phyloP scores from a whole-genome alignment of 1,140 invertebrate species.

The Adelges cooleyi region DNA sequence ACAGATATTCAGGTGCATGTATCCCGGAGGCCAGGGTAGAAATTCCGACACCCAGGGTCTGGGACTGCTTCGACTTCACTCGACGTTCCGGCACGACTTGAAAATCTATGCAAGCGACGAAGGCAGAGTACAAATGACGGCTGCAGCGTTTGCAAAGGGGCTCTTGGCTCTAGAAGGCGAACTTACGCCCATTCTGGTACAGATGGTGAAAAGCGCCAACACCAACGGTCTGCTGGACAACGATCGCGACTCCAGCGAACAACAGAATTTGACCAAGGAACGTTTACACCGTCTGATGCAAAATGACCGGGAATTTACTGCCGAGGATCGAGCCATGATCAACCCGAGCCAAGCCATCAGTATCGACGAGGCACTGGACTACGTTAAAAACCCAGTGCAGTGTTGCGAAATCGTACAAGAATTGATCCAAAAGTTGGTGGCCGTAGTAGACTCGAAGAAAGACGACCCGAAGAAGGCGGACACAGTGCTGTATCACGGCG shows the following conservation, averaged over 20 bases:
- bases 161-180: constrained; percentile 94
- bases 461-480: constrained; percentile 83
- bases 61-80: constrained; percentile 85
- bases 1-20: constrained; percentile 96
- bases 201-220: constrained; percentile 99
- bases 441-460: constrained; percentile 71
- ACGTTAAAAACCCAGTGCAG: constrained; percentile 90
- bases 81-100: constrained; percentile 95
- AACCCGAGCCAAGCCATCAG: constrained; percentile 82
- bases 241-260: constrained; percentile 92
- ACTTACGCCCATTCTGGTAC: constrained; percentile 94
- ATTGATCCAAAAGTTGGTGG: constrained; percentile 74
- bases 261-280: constrained; percentile 92
- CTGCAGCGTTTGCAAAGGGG: constrained; percentile 97
- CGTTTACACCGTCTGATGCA: constrained; percentile 88
- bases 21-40: constrained; percentile 80
- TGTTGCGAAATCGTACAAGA: constrained; percentile 83
- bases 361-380: constrained; percentile 78
- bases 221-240: constrained; percentile 97
- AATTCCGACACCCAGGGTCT: constrained; percentile 68
- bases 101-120: constrained; percentile 99
- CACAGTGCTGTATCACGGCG: constrained; percentile 88
- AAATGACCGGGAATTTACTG: constrained; percentile 75
- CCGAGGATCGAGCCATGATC: constrained; percentile 70
- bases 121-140: constrained; percentile 98